Base-by-base conservation (phyloP, 1,140 invertebrate genomes). In the Drosophila asahinai region DNA sequence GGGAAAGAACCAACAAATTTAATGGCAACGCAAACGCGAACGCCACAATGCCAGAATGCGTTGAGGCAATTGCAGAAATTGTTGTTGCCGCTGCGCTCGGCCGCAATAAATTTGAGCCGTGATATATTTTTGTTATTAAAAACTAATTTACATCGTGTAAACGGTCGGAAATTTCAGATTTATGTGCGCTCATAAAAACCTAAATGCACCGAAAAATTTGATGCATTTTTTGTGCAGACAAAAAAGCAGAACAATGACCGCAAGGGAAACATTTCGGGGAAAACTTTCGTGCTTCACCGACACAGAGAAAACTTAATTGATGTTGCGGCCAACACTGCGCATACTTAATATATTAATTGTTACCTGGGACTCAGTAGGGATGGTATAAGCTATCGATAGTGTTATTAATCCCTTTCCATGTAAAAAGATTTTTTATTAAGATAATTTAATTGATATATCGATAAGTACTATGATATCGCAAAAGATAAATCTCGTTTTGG, bases 141-240 rank as follows among this genome's bases (percentile, higher is more conserved):
- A 80, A 80, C 77, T 83, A 80, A 89, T 87, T 83, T 80, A 73
- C 74, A 68, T 79, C 73, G 74, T 86, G 78, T 75, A 65, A 81
- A 84, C 57, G 77, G 49, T 63, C 49, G 55, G 51, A 71, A 77
- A 61, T 75, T 71, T 52, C 36, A 57, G 71, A 80, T 77, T 80
- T 83, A 80, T 71, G 40, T 19, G 22, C 30, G 43, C 45, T 62
- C 49, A 73, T 73, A 77, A 77, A 81, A 77, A 62, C 64, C 36
- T 43, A 77, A 74, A 72, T 49, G 52, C 42, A 57, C 76, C 64
- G 38, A 79, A 73, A 68, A 70, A 47, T 67, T 22, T 42, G 57
- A 48, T 70, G 57, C 49, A 59, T 58, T 63, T 64, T 48, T 58
- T 27, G 38, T 42, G 54, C 71, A 43, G 43, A 67, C 47, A 57